Evolutionary conservation across 1,140 invertebrate species (phyloP).

Genomic region (Gryon sp.): DNA sequence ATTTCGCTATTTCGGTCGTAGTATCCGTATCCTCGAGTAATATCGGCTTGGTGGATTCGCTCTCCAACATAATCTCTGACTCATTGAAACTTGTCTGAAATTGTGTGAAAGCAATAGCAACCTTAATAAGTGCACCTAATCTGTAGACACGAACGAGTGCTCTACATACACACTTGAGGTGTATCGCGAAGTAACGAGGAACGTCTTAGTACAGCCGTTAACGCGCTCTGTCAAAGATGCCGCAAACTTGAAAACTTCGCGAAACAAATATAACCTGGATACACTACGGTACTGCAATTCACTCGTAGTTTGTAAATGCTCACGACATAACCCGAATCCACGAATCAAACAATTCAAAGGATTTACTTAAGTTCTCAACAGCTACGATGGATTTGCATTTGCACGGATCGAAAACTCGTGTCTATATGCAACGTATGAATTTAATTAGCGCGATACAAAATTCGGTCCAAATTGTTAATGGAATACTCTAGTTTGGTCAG

Average conservation of each 20-base stretch:
- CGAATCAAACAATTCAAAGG: slow-evolving; percentile 57
- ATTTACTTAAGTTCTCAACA: slow-evolving; percentile 43
- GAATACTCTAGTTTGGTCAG: slow-evolving; percentile 69
- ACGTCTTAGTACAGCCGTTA: slow-evolving; percentile 41
- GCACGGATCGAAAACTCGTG: slow-evolving; percentile 24
- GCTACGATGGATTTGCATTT: slow-evolving; percentile 40
- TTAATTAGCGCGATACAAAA: slow-evolving; percentile 42
- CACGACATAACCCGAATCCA: slow-evolving; percentile 11
- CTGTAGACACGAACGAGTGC: slow-evolving; percentile 63
- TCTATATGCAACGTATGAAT: slow-evolving; percentile 36
- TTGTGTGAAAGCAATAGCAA: slow-evolving; percentile 67
- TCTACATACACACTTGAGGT: slow-evolving; percentile 53
- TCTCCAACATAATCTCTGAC: slow-evolving; percentile 70
- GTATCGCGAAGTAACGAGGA: slow-evolving; percentile 30
- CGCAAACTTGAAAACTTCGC: slow-evolving; percentile 60
- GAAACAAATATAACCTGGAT: slow-evolving; percentile 44
- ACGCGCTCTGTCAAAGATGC: slow-evolving; percentile 53
- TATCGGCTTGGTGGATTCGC: slow-evolving; percentile 51
- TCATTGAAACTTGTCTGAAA: slow-evolving; percentile 74
- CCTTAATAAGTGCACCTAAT: slow-evolving; percentile 71
- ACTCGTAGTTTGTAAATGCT: slow-evolving; percentile 8
- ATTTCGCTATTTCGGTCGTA: slow-evolving; percentile 43
- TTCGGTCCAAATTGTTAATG: slow-evolving; percentile 69
- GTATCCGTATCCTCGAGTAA: slow-evolving; percentile 53
- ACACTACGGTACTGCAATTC: not conserved